Evolutionary conservation across 2,113 vertebrate species (phyloP), one percentile per base, ranked within the genome.

Genomic region (Nestor notabilis): DNA sequence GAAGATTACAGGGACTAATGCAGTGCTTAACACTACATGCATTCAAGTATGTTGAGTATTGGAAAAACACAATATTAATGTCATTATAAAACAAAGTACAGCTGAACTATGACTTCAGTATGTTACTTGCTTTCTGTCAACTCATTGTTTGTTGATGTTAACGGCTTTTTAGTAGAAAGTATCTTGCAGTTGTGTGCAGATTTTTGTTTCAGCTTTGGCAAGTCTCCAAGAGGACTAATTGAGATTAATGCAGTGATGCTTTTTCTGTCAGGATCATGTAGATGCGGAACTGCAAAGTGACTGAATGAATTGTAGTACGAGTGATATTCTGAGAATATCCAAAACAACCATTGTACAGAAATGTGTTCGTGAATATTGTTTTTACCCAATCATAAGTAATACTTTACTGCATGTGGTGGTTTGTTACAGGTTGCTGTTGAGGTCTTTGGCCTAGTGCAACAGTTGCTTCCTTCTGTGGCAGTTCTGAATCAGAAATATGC

Each of bases 401-500:
- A 17, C 12, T 16, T 71, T 7, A 4, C 27, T 18, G 7, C 2
- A 0, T 14, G 9, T 75, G 64, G 11, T 86, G 23, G 70, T 74
- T 10, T 2, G 14, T 87, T 81, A 35, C 95, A 99, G 99, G 99
- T 99, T 96, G 99, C 99, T 90, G 99, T 99, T 82, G 99, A 99
- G 94, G 99, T 99, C 58, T 99, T 99, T 97, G 99, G 99, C 76
- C 97, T 99, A 55, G 99, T 99, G 55, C 99, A 99, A 63, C 99
- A 99, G 85, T 96, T 99, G 70, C 98, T 99, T 74, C 99, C 99
- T 35, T 99, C 99, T 10, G 99, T 99, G 71, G 99, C 99, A 50
- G 98, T 99, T 94, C 97, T 99, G 93, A 99, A 99, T 98, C 99
- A 99, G 98, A 99, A 99, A 89, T 99, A 99, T 2, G 99, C 99